Conservation (phyloP, 1,140 invertebrate species). For the Sitobion miscanthi region DNA sequence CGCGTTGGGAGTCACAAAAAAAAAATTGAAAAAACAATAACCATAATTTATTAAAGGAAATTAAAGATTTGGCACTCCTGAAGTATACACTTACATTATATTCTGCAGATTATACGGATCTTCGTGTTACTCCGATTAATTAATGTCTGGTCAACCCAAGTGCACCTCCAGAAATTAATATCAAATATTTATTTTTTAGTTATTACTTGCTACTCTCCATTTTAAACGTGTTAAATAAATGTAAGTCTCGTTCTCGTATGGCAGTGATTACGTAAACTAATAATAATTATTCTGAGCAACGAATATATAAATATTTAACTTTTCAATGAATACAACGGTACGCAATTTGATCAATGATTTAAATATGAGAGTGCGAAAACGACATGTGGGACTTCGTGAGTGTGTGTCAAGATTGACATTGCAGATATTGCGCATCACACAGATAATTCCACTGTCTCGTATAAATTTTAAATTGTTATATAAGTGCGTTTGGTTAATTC, state of each 20-base stretch:
- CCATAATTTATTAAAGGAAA: background rate
- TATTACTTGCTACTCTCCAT: background rate
- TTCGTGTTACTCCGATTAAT: background rate
- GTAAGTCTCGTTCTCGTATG: background rate
- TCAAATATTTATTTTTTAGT: background rate
- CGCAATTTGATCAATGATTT: background rate
- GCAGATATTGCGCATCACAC: background rate
- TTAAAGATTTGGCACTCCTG: background rate
- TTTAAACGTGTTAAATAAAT: background rate
- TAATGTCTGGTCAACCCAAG: background rate
- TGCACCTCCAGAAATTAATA: background rate
- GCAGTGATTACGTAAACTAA: background rate
- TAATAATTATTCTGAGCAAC: background rate
- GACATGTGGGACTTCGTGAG: background rate
- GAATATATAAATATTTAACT: slow-evolving; percentile 3
- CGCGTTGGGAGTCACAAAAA: background rate
- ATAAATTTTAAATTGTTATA: background rate
- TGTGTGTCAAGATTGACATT: slow-evolving; percentile 2
- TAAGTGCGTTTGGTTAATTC: background rate
- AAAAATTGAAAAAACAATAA: background rate
- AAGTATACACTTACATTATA: background rate
- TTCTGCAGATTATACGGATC: background rate
- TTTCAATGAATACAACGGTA: background rate
- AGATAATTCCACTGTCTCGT: background rate
- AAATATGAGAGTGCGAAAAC: background rate